Base-by-base conservation (phyloP, 2,888 invertebrate species). In the Mallateleia sp. region DNA sequence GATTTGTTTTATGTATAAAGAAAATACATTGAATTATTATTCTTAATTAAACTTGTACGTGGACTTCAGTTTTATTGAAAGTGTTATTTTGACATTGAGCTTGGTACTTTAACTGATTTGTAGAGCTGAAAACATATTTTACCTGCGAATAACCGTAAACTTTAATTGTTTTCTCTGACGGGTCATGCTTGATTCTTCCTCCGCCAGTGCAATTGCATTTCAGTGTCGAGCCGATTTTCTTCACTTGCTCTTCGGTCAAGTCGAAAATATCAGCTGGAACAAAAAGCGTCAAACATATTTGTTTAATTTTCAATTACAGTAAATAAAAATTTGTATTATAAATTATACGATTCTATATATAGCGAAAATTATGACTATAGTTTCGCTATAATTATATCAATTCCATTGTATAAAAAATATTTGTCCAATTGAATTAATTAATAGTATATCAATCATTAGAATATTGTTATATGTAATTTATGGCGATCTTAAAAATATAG, bases 81-180 rank as follows among this genome's bases (percentile, higher is more conserved):
- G 42, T 28, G 38, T 47, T 45, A 34, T 50, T 47, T 18, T 14
- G 34, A 9, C 5, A 50, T 18, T 14, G 18, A 66, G n/a, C 47
- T 20, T 22, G 20, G 18, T 50, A 38, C 9, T 64, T 77, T 54
- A 42, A 77, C 54, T 52, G 20, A 38, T 42, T 50, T 28, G 22
- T 62, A 34, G 20, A 62, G 47, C 58, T 60, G 5, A 6, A 6
- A 62, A 22, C 32, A 34, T 18, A 66, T 18, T 86, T 82, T 86
- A 96, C 98, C 96, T 97, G 97, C 6, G 99, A 99, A 94, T 99
- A 99, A 25, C 99, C 99, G 95, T 98, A 99, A 85, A 99, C 98
- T 93, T 97, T 97, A 56, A 99, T 96, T 88, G 96, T 97, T 93
- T 98, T 98, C 58, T 96, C 96, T 8, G 96, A 96, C 0, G 98